A percentile compares a stretch with the other conserved stretches of the same genome.
phyloP scores from a whole-genome alignment of 2,888 invertebrate species.

The Cotesia congregata region DNA sequence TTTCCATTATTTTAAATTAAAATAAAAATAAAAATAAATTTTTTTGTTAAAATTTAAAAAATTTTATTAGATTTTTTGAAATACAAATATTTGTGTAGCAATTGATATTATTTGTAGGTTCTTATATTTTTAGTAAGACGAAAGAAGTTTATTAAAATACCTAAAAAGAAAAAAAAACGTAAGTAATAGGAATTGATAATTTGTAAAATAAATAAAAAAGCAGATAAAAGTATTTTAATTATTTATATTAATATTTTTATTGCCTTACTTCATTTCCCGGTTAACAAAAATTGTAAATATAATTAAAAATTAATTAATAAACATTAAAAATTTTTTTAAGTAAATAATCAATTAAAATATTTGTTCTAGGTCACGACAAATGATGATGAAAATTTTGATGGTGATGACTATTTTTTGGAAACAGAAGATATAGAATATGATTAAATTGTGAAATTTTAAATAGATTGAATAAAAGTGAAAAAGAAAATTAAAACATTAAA shows the following conservation, averaged over 20 bases:
- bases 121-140: constrained; percentile 59
- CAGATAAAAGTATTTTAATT: not conserved
- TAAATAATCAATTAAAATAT: constrained; percentile 39
- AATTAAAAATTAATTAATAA: no score
- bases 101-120: constrained; percentile 58
- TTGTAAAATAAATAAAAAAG: not conserved
- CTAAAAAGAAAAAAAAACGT: constrained; percentile 53
- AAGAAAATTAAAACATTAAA: not conserved
- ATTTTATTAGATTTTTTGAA: constrained; percentile 10
- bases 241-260: not conserved
- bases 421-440: constrained; percentile 56
- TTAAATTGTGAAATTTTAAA: constrained; percentile 37
- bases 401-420: constrained; percentile 53
- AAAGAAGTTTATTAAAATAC: constrained; percentile 58
- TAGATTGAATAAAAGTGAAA: constrained; percentile 31
- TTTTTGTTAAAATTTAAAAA: constrained; percentile 1
- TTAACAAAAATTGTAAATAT: not conserved
- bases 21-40: no score
- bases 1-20: constrained; percentile 33
- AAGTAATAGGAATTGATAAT: constrained; percentile 49
- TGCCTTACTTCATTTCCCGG: no score
- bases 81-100: constrained; percentile 42
- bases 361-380: constrained; percentile 62
- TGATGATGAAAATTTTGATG: constrained; percentile 51
- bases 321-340: constrained; percentile 16